phyloP scores from a whole-genome alignment of 1,140 invertebrate genomes.

The Drosophila busckii region DNA sequence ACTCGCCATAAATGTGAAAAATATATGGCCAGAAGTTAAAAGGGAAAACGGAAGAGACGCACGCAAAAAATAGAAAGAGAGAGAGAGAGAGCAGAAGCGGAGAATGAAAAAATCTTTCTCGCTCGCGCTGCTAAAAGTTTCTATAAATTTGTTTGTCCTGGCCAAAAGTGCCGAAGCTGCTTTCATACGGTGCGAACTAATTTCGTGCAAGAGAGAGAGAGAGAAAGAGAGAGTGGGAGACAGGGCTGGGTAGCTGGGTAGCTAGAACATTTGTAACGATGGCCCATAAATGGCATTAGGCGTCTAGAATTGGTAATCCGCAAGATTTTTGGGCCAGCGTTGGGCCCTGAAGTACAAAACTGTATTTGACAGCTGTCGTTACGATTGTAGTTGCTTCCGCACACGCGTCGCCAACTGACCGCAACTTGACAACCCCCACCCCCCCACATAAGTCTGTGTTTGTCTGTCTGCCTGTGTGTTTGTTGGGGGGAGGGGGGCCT shows the following conservation, averaged over 20 bases:
- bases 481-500: slow-evolving; percentile 19
- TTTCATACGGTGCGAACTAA: slow-evolving; percentile 51
- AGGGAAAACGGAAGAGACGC: slow-evolving; percentile 53
- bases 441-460: slow-evolving; percentile 3
- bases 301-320: slow-evolving; percentile 77
- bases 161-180: slow-evolving; percentile 1
- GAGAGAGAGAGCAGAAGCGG: neutral
- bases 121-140: slow-evolving; percentile 38
- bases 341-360: too few relatives aligned
- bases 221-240: slow-evolving; percentile 7
- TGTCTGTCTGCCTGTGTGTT: slow-evolving; percentile 4
- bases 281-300: slow-evolving; percentile 74
- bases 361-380: slow-evolving; percentile 29
- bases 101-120: neutral
- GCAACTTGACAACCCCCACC: slow-evolving; percentile 40
- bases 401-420: slow-evolving; percentile 64
- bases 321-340: slow-evolving; percentile 68
- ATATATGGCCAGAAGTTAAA: slow-evolving; percentile 70
- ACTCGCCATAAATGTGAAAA: slow-evolving; percentile 76
- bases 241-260: slow-evolving; percentile 21
- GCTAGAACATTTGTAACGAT: slow-evolving; percentile 75
- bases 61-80: slow-evolving; percentile 8
- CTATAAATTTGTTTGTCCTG: slow-evolving; percentile 57
- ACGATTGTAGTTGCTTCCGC: slow-evolving; percentile 29
- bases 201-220: slow-evolving; percentile 36